Base-by-base conservation (phyloP, 1,140 invertebrate genomes). In the Dinoponera quadriceps region DNA sequence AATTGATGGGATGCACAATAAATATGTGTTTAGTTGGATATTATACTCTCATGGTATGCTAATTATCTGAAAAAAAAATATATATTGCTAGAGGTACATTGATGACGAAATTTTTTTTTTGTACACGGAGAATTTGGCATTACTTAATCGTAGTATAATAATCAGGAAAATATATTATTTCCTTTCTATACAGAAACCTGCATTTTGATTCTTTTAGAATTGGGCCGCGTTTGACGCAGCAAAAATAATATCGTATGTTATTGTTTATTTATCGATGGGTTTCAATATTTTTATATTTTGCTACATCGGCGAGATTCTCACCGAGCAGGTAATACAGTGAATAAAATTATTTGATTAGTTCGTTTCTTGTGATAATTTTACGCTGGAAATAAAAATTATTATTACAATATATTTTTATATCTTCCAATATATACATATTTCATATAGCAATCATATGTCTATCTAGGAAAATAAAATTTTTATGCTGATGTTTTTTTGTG, bases 21-120 rank as follows among this genome's bases (percentile, higher is more conserved):
- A 89, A 89, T 27, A 91, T 89, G 54, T 91, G 89, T 69, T 89
- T 90, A 49, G 63, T 91, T 20, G 87, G 86, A 73, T 92, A 90
- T 87, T 92, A 88, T 65, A 86, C 86, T 33, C 87, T 92, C 44
- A 87, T 80, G 86, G 89, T 90, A 85, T 59, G 57, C 51, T 54
- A 71, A 51, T 11, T 5, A 63, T 29, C 0, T 29, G 2, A 29
- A 29, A 63, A 63, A 7, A 2, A 22, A 29, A 63, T n/a, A 54
- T 44, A 59, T 59, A 20, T 73, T 57, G 44, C 4, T 59, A 16
- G 25, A 3, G 1, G 16, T 25, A 55, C 16, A 63, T 38, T 27
- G 16, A n/a, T n/a, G n/a, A n/a, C n/a, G n/a, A n/a, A n/a, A n/a
- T n/a, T n/a, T n/a, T n/a, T n/a, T n/a, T n/a, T n/a, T n/a, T n/a